phyloP scores from a whole-genome alignment of 2,113 vertebrate species.

The Chauna torquata region DNA sequence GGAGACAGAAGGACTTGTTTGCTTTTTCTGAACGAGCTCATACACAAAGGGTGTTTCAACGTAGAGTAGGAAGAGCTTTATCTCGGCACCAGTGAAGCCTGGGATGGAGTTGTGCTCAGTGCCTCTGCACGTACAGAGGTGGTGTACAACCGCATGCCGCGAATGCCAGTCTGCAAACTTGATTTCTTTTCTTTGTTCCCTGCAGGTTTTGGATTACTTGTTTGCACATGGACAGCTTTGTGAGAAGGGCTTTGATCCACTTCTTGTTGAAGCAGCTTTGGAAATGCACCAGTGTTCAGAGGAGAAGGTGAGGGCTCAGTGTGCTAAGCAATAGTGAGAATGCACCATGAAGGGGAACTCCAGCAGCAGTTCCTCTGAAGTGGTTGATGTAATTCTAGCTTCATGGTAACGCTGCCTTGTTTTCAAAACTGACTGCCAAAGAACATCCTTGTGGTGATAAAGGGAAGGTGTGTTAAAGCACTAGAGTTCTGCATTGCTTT shows the following conservation, averaged over 20 bases:
- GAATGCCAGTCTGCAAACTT: background rate
- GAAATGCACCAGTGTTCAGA: slow-evolving; percentile 96
- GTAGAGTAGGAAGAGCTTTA: background rate
- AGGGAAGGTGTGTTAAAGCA: background rate
- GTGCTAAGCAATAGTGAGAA: background rate
- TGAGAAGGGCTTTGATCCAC: slow-evolving; percentile 93
- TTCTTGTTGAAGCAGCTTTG: slow-evolving; percentile 93
- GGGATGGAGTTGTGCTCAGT: accelerated
- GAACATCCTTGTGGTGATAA: background rate
- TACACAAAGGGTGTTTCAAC: accelerated
- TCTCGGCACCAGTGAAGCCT: background rate
- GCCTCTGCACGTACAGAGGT: background rate
- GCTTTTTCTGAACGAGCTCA: background rate
- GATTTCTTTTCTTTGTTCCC: background rate
- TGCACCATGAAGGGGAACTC: background rate
- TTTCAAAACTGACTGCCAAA: background rate
- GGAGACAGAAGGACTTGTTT: background rate
- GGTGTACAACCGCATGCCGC: accelerated
- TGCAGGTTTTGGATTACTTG: slow-evolving; percentile 91
- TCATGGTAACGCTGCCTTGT: background rate
- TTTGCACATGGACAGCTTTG: slow-evolving; percentile 92
- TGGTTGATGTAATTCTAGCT: background rate
- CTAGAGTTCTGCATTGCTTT: background rate
- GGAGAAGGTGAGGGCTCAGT: slow-evolving; percentile 85
- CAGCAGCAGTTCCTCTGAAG: background rate